Evolutionary conservation across 2,113 vertebrate species (phyloP).

Genomic region (Smithornis capensis): DNA sequence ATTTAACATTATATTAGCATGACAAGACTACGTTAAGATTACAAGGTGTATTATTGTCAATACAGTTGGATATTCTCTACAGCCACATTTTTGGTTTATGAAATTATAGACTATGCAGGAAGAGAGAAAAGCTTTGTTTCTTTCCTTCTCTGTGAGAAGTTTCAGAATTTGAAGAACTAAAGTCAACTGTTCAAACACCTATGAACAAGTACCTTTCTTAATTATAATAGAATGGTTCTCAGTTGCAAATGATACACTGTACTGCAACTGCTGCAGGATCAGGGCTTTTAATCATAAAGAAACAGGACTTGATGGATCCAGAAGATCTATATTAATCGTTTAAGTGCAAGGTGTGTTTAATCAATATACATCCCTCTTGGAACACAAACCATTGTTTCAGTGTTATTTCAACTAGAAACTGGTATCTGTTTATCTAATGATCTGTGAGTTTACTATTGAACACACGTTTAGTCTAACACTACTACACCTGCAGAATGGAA

Average conservation of each 20-base stretch:
- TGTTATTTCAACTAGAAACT: neutral
- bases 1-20: neutral
- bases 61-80: neutral
- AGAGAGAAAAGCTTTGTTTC: neutral
- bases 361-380: neutral
- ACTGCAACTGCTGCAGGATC: neutral
- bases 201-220: neutral
- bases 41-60: neutral
- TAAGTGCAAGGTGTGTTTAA: neutral
- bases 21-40: neutral
- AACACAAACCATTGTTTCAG: neutral
- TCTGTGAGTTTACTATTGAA: neutral
- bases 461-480: neutral
- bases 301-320: neutral
- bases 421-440: neutral
- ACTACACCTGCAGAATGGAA: neutral
- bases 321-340: neutral
- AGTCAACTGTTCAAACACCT: neutral
- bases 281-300: neutral
- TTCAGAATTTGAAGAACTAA: neutral
- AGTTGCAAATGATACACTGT: neutral
- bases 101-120: neutral
- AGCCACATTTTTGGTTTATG: neutral
- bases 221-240: neutral
- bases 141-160: neutral